Base-by-base conservation (phyloP, 1,140 invertebrate genomes). In the Chymomyza costata region DNA sequence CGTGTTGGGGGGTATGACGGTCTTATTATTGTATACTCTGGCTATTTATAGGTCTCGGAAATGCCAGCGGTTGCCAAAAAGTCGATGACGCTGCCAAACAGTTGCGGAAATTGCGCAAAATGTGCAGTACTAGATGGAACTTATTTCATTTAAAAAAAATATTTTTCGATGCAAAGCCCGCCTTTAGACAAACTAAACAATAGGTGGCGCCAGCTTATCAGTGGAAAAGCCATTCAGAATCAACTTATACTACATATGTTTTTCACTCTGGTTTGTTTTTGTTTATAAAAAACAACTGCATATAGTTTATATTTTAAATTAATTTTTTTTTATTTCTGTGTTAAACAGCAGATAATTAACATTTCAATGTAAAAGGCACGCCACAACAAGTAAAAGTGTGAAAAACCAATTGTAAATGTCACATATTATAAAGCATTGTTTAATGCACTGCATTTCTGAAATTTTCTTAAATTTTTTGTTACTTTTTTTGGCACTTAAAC, bases 31-130 rank as follows among this genome's bases (percentile, higher is more conserved):
- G 37, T 47, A 53, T 39, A 60, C 28, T 51, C 1, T 5, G 17
- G 38, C 62, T 76, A 78, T 64, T 70, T 71, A 49, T 58, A 55
- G 66, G 34, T 39, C 31, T 57, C 44, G 53, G 62, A 78, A 78
- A 70, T 70, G 56, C n/a, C 19, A 3, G n/a, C 44, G 25, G 53
- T 28, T 50, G 63, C 49, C 15, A 44, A n/a, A 51, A 38, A 55
- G 51, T 25, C 25, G 45, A 50, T 63, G 47, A 66, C 38, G 44
- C 30, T 56, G 51, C 51, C 51, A 58, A 60, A 25, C 21, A n/a
- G n/a, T n/a, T n/a, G n/a, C n/a, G n/a, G n/a, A n/a, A n/a, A n/a
- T n/a, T n/a, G n/a, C n/a, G n/a, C n/a, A n/a, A n/a, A n/a, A n/a
- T n/a, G n/a, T n/a, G n/a, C n/a, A n/a, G n/a, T n/a, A n/a, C n/a